A percentile compares a stretch with the other conserved stretches of the same genome.
These are phyloP conservation scores for Aphaenogaster ashmeadi DNA, from an alignment of 1,140 invertebrate genomes.

Conservation along the genomic window DNA sequence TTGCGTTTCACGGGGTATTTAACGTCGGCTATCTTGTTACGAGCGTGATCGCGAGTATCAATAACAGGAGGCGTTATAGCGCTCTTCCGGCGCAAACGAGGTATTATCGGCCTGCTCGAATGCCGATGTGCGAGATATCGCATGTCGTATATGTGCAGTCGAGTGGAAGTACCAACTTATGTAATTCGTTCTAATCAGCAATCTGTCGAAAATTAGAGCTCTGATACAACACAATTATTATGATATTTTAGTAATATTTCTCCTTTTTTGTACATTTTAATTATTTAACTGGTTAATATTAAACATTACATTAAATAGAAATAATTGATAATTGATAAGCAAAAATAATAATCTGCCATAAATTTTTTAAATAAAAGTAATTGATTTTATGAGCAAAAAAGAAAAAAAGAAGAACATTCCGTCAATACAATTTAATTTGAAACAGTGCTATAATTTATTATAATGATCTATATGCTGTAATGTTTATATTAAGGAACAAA, in stretches of 20 bases:
- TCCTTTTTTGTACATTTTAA: neutral
- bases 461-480: neutral
- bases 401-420: neutral
- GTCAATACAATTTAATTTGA: neutral
- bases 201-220: neutral
- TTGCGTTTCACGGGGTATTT: conserved; percentile 44
- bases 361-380: neutral
- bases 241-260: neutral
- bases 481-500: neutral
- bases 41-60: conserved; percentile 40
- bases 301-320: neutral
- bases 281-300: neutral
- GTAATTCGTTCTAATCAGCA: conserved; percentile 20
- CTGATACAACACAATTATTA: neutral
- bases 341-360: neutral
- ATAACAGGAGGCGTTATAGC: conserved; percentile 36
- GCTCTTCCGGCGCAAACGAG: conserved; percentile 17
- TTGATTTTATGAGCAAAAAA: neutral
- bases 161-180: neutral
- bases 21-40: conserved; percentile 37
- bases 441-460: neutral
- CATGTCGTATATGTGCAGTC: neutral
- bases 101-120: conserved; percentile 33
- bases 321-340: neutral
- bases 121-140: conserved; percentile 32